Evolutionary conservation across 2,888 invertebrate species (phyloP), one percentile per base, ranked within the genome.

Genomic region (Mythimna pallens): DNA sequence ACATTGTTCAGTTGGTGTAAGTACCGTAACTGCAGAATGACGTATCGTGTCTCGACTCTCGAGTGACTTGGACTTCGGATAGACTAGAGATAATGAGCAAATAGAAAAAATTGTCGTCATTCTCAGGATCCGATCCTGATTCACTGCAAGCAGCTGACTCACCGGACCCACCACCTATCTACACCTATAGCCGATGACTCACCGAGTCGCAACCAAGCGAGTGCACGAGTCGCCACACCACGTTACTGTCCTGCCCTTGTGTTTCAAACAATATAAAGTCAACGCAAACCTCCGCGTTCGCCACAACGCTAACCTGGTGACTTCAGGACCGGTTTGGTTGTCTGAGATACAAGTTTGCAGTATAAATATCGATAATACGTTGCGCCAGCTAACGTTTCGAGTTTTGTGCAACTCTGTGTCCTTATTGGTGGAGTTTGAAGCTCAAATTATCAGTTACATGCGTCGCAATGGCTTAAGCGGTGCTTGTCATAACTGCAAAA

Each of bases 121-220:
- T 88, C 87, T 82, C 85, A 84, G 84, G 87, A 88, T 86, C 65
- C 67, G 74, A 82, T 88, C 88, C 87, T 90, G 92, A 89, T 86
- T 89, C 89, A 89, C 86, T 75, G 76, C 78, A 80, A 82, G 83
- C 80, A 78, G 81, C 83, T 88, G 89, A 89, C 86, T 91, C 89
- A 91, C 87, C 83, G 69, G 73, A 76, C 81, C 78, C 73, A 40
- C 74, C 68, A 73, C 63, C 79, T 85, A 76, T 81, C 80, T 81
- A 77, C 73, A 71, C 76, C 78, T 88, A 82, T 74, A 81, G 57
- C 81, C 84, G 80, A 68, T 91, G 91, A 91, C 73, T 92, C 91
- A 91, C 83, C 66, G 70, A 91, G 72, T 90, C 91, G 89, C 84
- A 66, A 74, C 22, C 82, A 70, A 70, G 72, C 81, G 76, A 87